Base-by-base conservation (phyloP, 1,140 invertebrate genomes). In the Eufriesea mexicana region DNA sequence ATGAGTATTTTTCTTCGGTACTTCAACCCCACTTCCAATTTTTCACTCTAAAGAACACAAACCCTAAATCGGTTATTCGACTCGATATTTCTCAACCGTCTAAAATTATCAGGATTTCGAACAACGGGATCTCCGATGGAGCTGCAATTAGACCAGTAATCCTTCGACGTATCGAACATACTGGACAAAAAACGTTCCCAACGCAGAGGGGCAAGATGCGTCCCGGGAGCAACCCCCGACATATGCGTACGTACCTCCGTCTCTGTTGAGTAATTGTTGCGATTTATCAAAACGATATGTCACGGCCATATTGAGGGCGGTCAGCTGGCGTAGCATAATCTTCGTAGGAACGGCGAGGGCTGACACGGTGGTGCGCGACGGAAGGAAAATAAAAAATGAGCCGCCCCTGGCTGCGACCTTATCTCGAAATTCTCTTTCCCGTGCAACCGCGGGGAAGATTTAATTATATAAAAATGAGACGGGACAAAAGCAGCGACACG, bases 201-300 rank as follows among this genome's bases (percentile, higher is more conserved):
- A 71, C 68, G 42, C 78, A 42, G 62, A 86, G 84, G 89, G 87
- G 79, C 51, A 78, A 80, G 80, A 83, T 74, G 61, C 67, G 70
- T 71, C 71, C 42, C 20, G 55, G 68, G 51, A 61, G 18, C 82
- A 45, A 64, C 70, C 77, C 67, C 51, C 57, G 89, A 86, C 91
- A 92, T 92, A 91, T 91, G 91, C 86, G 84, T 73, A 84, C 86
- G 12, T 35, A 35, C 28, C 84, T 83, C 83, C 68, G 57, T 67
- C 66, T 55, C 75, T 59, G 83, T 86, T 85, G 90, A 91, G 76
- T 92, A 92, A 92, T 92, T 91, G 91, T 92, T 89, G 81, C 87
- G 90, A 92, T 92, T 91, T 89, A 89, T 92, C 91, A 91, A 87
- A 91, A 90, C 88, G 91, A 92, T 91, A 91, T 87, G 89, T 80